Evolutionary conservation across 2,797 vertebrate species (phyloP), one percentile per base, ranked within the genome.

Genomic region (Mormyrus proboscirostris): DNA sequence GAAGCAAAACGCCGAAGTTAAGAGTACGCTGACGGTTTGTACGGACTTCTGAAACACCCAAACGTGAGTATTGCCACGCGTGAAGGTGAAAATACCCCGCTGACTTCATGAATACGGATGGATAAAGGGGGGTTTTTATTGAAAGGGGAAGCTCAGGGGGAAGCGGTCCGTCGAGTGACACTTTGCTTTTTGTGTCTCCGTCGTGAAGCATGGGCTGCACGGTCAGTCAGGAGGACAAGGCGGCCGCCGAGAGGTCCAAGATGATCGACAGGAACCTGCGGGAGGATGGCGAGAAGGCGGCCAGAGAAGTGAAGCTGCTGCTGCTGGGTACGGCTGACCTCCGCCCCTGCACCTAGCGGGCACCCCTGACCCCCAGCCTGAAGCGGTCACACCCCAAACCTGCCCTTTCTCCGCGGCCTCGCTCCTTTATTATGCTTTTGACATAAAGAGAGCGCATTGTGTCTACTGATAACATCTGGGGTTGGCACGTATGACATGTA

Each of bases 211-310:
- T 99, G 98, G 98, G 98, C 88, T 99, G 98, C 93, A 99, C 98
- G 16, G 97, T 99, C 89, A 99, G 98, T 94, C 97, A 98, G 93
- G 98, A 99, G 94, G 98, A 99, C 94, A 99, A 99, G 96, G 98
- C 97, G 90, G 98, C 98, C 92, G 97, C 97, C 90, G 98, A 99
- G 93, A 95, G 97, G 91, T 99, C 98, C 90, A 98, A 98, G 92
- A 98, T 97, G 96, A 99, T 99, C 93, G 98, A 99, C 92, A 98
- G 97, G 93, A 97, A 97, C 92, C 97, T 99, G 91, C 93, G 97
- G 87, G 98, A 99, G 92, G 98, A 99, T 91, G 98, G 98, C 85
- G 98, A 99, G 94, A 99, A 99, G 93, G 97, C 98, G 90, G 97
- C 98, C 82, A 96, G 98, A 92, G 98, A 99, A 95, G 98, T 99